These are phyloP conservation scores for Peucedramus taeniatus DNA, from an alignment of 2,113 vertebrate genomes.

Conservation along the genomic window DNA sequence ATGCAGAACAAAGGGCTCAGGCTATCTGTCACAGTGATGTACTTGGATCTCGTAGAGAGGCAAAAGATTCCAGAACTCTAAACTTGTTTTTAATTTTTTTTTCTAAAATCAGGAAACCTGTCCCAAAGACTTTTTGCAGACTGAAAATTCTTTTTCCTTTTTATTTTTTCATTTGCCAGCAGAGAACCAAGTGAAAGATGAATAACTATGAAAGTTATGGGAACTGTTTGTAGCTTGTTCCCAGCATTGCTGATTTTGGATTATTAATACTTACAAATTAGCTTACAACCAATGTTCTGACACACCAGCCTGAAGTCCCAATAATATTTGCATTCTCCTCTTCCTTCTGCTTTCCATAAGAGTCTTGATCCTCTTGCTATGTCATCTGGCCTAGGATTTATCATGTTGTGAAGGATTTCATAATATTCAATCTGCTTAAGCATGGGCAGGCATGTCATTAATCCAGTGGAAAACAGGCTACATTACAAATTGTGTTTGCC, in stretches of 20 bases:
- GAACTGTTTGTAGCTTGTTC: neutral
- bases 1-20: neutral
- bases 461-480: slow-evolving; percentile 27
- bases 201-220: neutral
- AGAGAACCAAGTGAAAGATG: neutral
- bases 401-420: slow-evolving; percentile 42
- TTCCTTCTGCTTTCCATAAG: neutral
- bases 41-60: neutral
- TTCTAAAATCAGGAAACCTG: neutral
- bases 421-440: slow-evolving; percentile 57
- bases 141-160: neutral
- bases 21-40: neutral
- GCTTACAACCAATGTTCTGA: neutral
- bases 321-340: neutral
- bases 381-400: slow-evolving; percentile 48
- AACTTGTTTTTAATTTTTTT: neutral
- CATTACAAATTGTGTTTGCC: neutral
- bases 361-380: neutral
- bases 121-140: neutral
- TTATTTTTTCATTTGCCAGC: neutral
- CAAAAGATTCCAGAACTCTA: neutral
- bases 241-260: neutral
- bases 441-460: neutral
- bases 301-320: neutral
- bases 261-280: neutral